These are phyloP conservation scores for Saguinus midas DNA, from an alignment of 2,113 vertebrate species.

Conservation along the genomic window DNA sequence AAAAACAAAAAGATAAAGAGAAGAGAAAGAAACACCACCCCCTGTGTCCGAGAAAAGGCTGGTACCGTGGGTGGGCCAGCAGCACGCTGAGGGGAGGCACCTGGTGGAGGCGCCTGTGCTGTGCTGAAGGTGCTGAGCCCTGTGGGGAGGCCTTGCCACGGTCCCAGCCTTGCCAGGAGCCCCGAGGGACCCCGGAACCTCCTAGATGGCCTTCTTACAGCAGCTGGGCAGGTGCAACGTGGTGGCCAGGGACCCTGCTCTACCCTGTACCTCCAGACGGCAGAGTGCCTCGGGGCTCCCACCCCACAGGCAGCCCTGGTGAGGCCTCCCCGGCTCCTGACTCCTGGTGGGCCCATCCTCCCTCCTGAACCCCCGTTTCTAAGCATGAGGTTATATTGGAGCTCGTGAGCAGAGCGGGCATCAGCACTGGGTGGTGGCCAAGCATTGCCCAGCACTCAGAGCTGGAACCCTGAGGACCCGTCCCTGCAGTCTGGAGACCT, in stretches of 20 bases:
- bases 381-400: background rate
- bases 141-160: background rate
- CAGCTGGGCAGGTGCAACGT: no score
- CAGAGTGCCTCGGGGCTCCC: background rate
- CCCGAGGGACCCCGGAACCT: background rate
- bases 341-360: background rate
- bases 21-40: background rate
- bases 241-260: no score
- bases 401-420: background rate
- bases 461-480: background rate
- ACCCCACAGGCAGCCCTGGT: background rate
- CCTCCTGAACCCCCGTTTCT: background rate
- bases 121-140: background rate
- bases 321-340: no score
- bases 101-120: background rate
- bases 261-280: background rate
- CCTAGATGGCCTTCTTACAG: no score
- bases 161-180: background rate
- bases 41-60: background rate
- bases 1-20: background rate
- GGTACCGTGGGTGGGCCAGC: no score
- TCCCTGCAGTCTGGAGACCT: background rate
- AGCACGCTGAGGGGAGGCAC: no score
- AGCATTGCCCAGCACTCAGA: no score
- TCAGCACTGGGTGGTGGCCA: background rate